Conservation (phyloP, 2,888 invertebrate species). For the Synanthedon andrenaeformis region DNA sequence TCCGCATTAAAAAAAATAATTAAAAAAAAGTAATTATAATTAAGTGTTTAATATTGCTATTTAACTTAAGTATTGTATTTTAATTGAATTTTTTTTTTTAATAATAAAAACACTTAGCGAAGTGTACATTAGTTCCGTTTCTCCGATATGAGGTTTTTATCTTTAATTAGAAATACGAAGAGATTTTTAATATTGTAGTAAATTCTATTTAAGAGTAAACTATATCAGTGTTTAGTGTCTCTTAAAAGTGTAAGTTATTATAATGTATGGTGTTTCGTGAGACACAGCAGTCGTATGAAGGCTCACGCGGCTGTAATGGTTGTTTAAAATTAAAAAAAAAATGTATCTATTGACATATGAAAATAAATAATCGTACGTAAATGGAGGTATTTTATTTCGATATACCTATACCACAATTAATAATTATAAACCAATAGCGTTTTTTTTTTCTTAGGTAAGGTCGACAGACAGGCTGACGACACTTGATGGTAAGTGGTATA, state of each 20-base stretch:
- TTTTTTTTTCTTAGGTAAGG: no score
- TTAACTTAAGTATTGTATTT: conserved; percentile 32
- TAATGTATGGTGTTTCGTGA: conserved; percentile 8
- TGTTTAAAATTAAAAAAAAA: conserved; percentile 26
- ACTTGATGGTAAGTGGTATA: no score
- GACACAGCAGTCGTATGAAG: conserved; percentile 21
- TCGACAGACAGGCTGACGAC: no score
- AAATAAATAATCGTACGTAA: conserved; percentile 53
- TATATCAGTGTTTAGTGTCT: conserved; percentile 37
- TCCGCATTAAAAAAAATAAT: conserved; percentile 29
- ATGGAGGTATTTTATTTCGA: background rate
- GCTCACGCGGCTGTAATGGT: conserved; percentile 24
- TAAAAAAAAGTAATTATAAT: conserved; percentile 43
- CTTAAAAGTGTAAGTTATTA: conserved; percentile 11
- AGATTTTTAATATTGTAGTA: conserved; percentile 39
- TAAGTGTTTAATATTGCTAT: conserved; percentile 36
- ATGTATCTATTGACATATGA: conserved; percentile 45
- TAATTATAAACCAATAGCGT: no score
- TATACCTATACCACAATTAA: no score
- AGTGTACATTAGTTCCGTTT: background rate
- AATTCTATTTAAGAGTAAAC: conserved; percentile 31
- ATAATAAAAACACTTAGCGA: conserved; percentile 21
- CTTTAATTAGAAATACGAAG: conserved; percentile 38
- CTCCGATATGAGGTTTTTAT: background rate
- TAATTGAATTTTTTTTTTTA: conserved; percentile 32